Evolutionary conservation across 2,797 vertebrate species (phyloP).

Genomic region (Steatocranus sp.): DNA sequence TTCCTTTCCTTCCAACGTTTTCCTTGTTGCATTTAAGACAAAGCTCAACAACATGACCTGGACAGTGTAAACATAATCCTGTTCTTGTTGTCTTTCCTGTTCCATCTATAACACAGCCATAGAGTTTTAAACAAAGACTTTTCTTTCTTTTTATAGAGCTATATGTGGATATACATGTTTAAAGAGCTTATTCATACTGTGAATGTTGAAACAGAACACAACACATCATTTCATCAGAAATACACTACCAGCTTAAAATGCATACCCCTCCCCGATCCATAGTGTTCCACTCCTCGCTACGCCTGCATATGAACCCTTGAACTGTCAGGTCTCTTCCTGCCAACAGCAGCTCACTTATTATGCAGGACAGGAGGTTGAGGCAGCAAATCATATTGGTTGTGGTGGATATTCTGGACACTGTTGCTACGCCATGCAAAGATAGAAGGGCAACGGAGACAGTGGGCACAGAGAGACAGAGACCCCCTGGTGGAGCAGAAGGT

Average conservation of each 20-base stretch:
- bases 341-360: conserved; percentile 75
- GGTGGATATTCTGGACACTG: conserved; percentile 68
- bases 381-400: conserved; percentile 32
- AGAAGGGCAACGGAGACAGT: conserved; percentile 37
- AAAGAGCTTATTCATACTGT: conserved; percentile 96
- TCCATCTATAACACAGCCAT: conserved; percentile 85
- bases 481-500: conserved; percentile 30
- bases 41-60: conserved; percentile 80
- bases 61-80: conserved; percentile 89
- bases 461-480: conserved; percentile 53
- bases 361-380: conserved; percentile 58
- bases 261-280: conserved; percentile 45
- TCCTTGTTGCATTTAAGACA: conserved; percentile 65
- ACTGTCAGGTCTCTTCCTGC: conserved; percentile 73
- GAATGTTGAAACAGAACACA: conserved; percentile 85
- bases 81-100: conserved; percentile 70
- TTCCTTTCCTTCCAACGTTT: conserved; percentile 12
- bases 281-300: conserved; percentile 10
- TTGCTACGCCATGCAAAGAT: conserved; percentile 87
- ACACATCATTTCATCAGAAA: conserved; percentile 86
- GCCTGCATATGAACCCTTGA: conserved; percentile 16
- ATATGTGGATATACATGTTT: conserved; percentile 42
- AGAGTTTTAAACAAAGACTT: conserved; percentile 85
- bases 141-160: conserved; percentile 58
- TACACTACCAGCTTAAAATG: conserved; percentile 80